A percentile compares a stretch with the other conserved stretches of the same genome.
Conservation (phyloP, 2,888 invertebrate species). For the Ochropleura plecta region DNA sequence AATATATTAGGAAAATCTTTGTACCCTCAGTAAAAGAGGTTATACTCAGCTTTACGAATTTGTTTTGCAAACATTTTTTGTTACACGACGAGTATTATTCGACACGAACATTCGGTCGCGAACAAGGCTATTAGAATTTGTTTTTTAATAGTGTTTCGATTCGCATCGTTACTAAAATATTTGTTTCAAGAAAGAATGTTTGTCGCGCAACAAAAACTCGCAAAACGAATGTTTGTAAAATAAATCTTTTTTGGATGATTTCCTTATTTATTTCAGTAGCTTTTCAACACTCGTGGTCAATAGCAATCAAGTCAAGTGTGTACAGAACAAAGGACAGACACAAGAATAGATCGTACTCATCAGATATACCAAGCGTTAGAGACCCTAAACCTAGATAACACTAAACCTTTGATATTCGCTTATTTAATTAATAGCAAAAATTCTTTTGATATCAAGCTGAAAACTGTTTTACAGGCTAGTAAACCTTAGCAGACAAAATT, state of each 20-base stretch:
- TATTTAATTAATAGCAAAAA: background rate
- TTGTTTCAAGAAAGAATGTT: background rate
- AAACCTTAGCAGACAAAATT: background rate
- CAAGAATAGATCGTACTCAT: background rate
- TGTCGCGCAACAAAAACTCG: background rate
- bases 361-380: background rate
- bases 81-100: background rate
- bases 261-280: background rate
- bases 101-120: background rate
- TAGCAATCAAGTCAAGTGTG: background rate
- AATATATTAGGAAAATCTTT: background rate
- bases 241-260: background rate
- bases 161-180: background rate
- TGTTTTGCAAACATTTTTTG: background rate
- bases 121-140: background rate
- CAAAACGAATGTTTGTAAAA: background rate
- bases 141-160: background rate
- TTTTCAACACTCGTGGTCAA: background rate
- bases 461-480: background rate
- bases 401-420: background rate
- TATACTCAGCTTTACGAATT: background rate
- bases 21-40: background rate
- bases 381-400: background rate
- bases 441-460: background rate
- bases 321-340: constrained; percentile 7